These are phyloP conservation scores for Ceraclea dissimilis DNA, from an alignment of 2,888 invertebrate genomes.

Conservation along the genomic window DNA sequence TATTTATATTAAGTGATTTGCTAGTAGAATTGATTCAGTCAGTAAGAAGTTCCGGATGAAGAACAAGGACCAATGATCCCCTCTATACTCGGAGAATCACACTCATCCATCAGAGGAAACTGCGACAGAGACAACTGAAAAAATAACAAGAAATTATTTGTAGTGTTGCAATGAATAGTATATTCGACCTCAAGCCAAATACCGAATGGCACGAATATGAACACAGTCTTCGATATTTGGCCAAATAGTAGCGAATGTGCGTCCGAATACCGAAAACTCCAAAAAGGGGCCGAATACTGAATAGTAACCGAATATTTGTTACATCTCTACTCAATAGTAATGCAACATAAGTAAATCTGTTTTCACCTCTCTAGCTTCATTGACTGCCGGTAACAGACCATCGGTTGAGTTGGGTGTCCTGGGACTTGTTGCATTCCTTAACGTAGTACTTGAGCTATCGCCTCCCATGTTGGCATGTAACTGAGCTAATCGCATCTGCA, in stretches of 20 bases:
- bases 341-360: too few relatives aligned
- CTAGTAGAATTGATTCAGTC: constrained; percentile 7
- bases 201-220: neutral
- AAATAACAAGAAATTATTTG: neutral
- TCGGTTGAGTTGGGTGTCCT: constrained; percentile 78
- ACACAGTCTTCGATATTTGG: too few relatives aligned
- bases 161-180: too few relatives aligned
- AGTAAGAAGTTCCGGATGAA: constrained; percentile 26
- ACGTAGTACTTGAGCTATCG: constrained; percentile 36
- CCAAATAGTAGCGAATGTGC: too few relatives aligned
- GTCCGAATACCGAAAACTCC: too few relatives aligned
- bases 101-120: constrained; percentile 21
- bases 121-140: constrained; percentile 23
- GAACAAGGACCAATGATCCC: constrained; percentile 26
- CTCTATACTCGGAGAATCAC: constrained; percentile 24
- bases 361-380: constrained; percentile 69
- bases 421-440: constrained; percentile 64
- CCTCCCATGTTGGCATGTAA: constrained; percentile 54
- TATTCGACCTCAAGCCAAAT: too few relatives aligned
- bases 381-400: constrained; percentile 72
- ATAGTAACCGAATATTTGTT: too few relatives aligned
- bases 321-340: too few relatives aligned
- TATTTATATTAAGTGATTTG: too few relatives aligned
- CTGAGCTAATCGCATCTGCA: constrained; percentile 68
- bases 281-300: too few relatives aligned